Evolutionary conservation across 2,113 vertebrate species (phyloP).

Genomic region (Condylura cristata): DNA sequence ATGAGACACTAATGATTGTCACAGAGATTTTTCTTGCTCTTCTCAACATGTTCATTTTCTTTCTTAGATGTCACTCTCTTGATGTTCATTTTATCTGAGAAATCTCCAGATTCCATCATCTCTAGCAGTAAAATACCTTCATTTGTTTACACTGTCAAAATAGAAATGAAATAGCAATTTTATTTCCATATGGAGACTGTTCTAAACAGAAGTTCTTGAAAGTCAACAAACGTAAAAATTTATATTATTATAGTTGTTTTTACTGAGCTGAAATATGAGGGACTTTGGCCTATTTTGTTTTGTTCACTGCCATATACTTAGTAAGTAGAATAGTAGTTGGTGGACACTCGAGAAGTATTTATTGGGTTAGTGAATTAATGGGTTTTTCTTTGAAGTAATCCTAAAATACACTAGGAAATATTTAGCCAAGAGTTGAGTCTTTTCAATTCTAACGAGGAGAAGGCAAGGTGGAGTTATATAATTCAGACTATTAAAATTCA

Average conservation of each 20-base stretch:
- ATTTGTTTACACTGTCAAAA: slow-evolving; percentile 45
- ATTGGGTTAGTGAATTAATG: background rate
- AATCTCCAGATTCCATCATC: slow-evolving; percentile 53
- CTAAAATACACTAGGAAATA: slow-evolving; percentile 44
- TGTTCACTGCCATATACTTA: background rate
- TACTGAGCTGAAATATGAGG: background rate
- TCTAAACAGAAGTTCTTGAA: slow-evolving; percentile 40
- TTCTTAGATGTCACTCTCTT: slow-evolving; percentile 58
- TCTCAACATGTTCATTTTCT: slow-evolving; percentile 41
- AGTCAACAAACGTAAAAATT: slow-evolving; percentile 44
- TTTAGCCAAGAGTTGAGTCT: background rate
- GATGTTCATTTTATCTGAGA: slow-evolving; percentile 46
- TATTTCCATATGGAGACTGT: slow-evolving; percentile 44
- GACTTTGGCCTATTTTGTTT: slow-evolving; percentile 33
- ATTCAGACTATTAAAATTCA: slow-evolving; percentile 35
- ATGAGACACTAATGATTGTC: slow-evolving; percentile 59
- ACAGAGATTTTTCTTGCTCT: slow-evolving; percentile 47
- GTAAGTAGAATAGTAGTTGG: background rate
- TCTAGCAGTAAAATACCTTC: slow-evolving; percentile 44
- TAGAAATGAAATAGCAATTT: slow-evolving; percentile 57
- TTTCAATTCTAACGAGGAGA: slow-evolving; percentile 25
- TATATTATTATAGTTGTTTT: slow-evolving; percentile 37
- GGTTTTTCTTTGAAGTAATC: slow-evolving; percentile 49
- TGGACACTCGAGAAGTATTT: background rate
- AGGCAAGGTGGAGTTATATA: background rate